phyloP scores from a whole-genome alignment of 2,888 invertebrate genomes.

The Ormia ochracea region DNA sequence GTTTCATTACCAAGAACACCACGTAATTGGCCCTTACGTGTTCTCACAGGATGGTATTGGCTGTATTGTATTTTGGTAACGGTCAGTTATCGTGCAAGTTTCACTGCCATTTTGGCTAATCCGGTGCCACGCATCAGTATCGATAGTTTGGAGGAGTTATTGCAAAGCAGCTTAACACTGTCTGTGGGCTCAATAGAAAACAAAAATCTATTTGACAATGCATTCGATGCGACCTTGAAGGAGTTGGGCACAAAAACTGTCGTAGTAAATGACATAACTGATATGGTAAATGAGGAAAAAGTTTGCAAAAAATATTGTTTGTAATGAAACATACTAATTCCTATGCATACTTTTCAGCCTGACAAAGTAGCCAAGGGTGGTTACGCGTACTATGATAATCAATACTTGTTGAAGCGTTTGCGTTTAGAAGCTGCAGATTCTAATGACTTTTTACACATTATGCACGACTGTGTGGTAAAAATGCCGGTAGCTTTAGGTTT shows the following conservation, averaged over 20 bases:
- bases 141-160: conserved; percentile 84
- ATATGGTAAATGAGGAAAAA: conserved; percentile 80
- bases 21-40: conserved; percentile 86
- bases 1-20: conserved; percentile 88
- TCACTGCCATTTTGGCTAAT: conserved; percentile 89
- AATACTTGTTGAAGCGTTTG: conserved; percentile 82
- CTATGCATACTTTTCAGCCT: conserved; percentile 70
- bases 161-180: conserved; percentile 81
- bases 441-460: conserved; percentile 82
- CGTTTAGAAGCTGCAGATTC: conserved; percentile 79
- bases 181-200: conserved; percentile 86
- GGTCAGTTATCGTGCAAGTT: conserved; percentile 88
- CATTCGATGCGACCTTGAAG: conserved; percentile 82
- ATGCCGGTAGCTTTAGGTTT: conserved; percentile 89
- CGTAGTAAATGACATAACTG: conserved; percentile 80
- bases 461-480: conserved; percentile 87
- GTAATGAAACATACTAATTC: no score
- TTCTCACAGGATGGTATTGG: conserved; percentile 93
- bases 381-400: conserved; percentile 89
- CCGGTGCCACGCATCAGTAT: conserved; percentile 88
- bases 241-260: conserved; percentile 83
- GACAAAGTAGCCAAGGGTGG: conserved; percentile 83
- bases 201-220: conserved; percentile 83
- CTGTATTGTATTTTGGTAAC: conserved; percentile 88
- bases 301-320: background rate